Evolutionary conservation across 2,797 vertebrate genomes (phyloP).

Genomic region (Mormyrops boulengeri): DNA sequence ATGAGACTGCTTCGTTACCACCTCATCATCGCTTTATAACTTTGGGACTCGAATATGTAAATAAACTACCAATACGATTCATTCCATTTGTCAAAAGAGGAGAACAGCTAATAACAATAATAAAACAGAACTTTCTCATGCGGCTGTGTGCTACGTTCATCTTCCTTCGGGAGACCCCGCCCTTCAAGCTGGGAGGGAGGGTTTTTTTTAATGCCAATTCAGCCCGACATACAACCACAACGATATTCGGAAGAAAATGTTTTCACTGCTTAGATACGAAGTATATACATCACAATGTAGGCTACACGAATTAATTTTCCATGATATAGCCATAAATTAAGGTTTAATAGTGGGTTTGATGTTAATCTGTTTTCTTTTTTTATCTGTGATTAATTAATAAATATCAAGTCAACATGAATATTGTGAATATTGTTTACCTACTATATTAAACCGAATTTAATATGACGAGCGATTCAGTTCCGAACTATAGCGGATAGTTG

Average conservation of each 20-base stretch:
- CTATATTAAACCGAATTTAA: neutral
- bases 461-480: neutral
- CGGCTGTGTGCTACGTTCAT: neutral
- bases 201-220: neutral
- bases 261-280: neutral
- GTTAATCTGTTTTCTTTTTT: neutral
- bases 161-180: neutral
- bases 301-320: neutral
- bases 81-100: constrained; percentile 78
- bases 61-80: constrained; percentile 62
- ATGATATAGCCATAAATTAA: neutral
- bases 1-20: constrained; percentile 52
- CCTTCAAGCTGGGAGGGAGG: neutral
- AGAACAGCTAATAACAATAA: constrained; percentile 68
- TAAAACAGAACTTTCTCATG: neutral
- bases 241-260: neutral
- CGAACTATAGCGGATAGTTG: neutral
- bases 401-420: neutral
- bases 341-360: neutral
- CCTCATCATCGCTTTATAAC: constrained; percentile 47
- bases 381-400: constrained; percentile 4
- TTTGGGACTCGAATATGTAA: constrained; percentile 65
- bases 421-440: neutral
- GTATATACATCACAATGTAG: neutral
- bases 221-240: neutral